These are phyloP conservation scores for Urocolius indicus DNA, from an alignment of 2,113 vertebrate genomes.

Conservation along the genomic window DNA sequence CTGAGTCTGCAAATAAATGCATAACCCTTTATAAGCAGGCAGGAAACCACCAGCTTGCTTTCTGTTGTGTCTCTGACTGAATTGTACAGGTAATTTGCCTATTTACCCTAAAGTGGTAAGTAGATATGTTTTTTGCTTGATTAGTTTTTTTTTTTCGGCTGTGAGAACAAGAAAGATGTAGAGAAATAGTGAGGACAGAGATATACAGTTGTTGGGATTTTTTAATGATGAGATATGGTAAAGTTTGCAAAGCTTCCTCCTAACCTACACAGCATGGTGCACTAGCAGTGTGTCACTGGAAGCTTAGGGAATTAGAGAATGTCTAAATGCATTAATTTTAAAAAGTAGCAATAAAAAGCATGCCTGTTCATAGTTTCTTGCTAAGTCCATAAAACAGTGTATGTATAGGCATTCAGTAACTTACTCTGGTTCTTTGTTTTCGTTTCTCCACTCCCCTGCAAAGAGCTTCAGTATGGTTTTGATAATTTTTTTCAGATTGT, in stretches of 20 bases:
- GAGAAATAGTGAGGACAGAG: not conserved
- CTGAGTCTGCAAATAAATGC: constrained; percentile 12
- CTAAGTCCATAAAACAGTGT: not conserved
- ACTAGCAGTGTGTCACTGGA: not conserved
- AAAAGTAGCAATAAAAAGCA: not conserved
- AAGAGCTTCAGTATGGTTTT: not conserved
- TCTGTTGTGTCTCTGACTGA: constrained; percentile 22
- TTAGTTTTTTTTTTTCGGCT: not conserved
- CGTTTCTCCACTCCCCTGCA: not conserved
- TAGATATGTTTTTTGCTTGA: not conserved
- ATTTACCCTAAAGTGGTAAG: not conserved
- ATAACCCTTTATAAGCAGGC: not conserved
- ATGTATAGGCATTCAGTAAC: not conserved
- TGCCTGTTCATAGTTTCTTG: not conserved
- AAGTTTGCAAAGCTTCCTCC: not conserved
- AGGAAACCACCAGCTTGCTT: constrained; percentile 28
- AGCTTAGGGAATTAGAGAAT: not conserved
- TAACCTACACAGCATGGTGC: not conserved
- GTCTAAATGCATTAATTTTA: not conserved
- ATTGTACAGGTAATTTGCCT: constrained; percentile 4
- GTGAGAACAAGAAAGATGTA: not conserved
- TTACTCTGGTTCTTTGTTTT: not conserved
- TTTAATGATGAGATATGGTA: not conserved
- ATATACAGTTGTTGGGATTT: too few species aligned
- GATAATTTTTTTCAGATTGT: not conserved